Evolutionary conservation across 2,888 invertebrate species (phyloP), one percentile per base, ranked within the genome.

Genomic region (Linnaemya vulpina): DNA sequence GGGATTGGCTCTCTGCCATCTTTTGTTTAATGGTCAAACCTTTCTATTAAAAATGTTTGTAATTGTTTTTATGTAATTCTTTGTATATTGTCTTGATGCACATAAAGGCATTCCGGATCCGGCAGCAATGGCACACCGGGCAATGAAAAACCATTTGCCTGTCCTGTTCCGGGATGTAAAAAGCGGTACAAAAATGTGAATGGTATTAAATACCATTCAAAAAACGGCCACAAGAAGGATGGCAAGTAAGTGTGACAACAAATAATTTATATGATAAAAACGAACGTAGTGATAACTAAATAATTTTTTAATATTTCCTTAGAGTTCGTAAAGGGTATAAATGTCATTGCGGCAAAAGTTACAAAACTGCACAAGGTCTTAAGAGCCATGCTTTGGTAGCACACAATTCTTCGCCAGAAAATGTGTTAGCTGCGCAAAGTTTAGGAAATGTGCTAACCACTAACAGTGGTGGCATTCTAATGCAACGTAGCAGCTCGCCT

Each of bases 111-210:
- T 91, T 92, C 92, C 89, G 92, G 92, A 87, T 90, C 92, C 86
- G 93, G 83, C 92, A 93, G 81, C 93, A 94, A 92, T 89, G 92
- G 92, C 84, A 91, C 90, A 87, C 91, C 93, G 73, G 93, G 93
- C 86, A 92, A 91, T 87, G 96, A 96, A 90, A 97, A 96, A 91
- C 96, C 96, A 1, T 97, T 96, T 92, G 96, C 95, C 9, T 97
- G 97, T 91, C 96, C 96, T 1, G 96, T 97, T 83, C 96, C 96
- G 68, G 97, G 97, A 63, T 97, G 97, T 93, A 96, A 96, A 92
- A 97, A 97, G 91, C 94, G 96, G 55, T 97, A 97, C 93, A 97
- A 97, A 92, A 97, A 97, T 91, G 95, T 96, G 79, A 97, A 97
- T 92, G 97, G 97, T 78, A 96, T 97, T 90, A 97, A 97, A 91